These are phyloP conservation scores for Pyrocephalus nanus DNA, from an alignment of 2,797 vertebrate genomes.

Conservation along the genomic window DNA sequence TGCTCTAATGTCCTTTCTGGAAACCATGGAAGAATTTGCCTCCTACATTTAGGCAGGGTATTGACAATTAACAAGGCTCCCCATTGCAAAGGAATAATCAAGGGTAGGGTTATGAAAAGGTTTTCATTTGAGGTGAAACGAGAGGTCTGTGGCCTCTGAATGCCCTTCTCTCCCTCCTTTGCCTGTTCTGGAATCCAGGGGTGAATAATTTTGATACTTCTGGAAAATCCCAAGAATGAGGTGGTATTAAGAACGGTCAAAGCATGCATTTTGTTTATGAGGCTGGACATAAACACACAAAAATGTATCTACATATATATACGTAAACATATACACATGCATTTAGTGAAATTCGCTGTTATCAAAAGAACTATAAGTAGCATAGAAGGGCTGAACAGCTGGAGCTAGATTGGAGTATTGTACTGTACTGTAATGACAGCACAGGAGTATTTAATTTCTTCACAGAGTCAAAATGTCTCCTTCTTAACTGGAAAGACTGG, in stretches of 20 bases:
- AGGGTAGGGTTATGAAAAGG: background rate
- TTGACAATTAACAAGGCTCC: background rate
- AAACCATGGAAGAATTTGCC: background rate
- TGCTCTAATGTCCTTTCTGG: background rate
- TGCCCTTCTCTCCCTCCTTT: background rate
- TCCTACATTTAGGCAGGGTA: background rate
- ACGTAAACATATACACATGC: background rate
- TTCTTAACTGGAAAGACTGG: background rate
- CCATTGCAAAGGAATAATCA: background rate
- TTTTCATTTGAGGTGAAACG: background rate
- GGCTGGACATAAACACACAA: background rate
- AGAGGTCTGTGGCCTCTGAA: background rate
- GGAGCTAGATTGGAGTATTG: background rate
- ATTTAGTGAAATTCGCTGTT: background rate
- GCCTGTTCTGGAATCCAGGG: background rate
- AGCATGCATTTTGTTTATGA: background rate
- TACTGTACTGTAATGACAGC: background rate
- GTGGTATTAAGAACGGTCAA: background rate
- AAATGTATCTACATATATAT: background rate
- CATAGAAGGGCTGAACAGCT: background rate
- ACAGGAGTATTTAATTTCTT: background rate
- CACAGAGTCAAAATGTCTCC: background rate
- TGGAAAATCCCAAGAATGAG: background rate
- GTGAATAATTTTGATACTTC: background rate
- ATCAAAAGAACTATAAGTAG: background rate